Base-by-base conservation (phyloP, 2,113 vertebrate species). In the Collichthys lucidus region DNA sequence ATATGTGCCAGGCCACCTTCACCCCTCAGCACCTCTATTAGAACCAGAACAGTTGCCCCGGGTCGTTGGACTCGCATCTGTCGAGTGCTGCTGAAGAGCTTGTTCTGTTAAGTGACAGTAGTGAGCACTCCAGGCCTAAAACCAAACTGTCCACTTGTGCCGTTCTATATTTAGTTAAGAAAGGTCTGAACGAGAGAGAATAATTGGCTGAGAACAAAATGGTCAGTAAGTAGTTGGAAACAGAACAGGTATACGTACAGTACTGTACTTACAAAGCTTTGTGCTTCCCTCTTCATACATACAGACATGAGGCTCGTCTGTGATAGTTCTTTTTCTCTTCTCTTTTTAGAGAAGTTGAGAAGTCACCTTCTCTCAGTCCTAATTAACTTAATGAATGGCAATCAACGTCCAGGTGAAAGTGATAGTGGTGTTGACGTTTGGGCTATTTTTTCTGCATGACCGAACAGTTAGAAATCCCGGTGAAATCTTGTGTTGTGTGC, bases 1-100 rank as follows among this genome's bases (percentile, higher is more conserved):
- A 40, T 31, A 22, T 15, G 16, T 40, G 6, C 44, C 19, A 5
- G 49, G 57, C 55, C 61, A 77, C 76, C 79, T 77, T 74, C 72
- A 68, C 76, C 42, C 24, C 63, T 19, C 20, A 74, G 42, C 62
- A 73, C 83, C 80, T 73, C 76, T 60, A 60, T 77, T 70, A 74
- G 59, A 74, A 35, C 22, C 66, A 59, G 26, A 76, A 49, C 53
- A 24, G 59, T 49, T 29, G 57, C 71, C 50, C 29, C 11, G 20
- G 72, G 74, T 44, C 7, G 12, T 31, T 55, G 64, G 56, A 46
- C 57, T 50, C 76, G 24, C 62, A 64, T 60, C 52, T 62, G 74
- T 73, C 55, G 8, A 64, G 70, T 57, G 49, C 56, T 57, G 35
- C 69, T 77, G 53, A 76, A 68, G 55, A 63, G 66, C 49, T 56